Base-by-base conservation (phyloP, 2,888 invertebrate genomes). In the Lasioglossum lativentre region DNA sequence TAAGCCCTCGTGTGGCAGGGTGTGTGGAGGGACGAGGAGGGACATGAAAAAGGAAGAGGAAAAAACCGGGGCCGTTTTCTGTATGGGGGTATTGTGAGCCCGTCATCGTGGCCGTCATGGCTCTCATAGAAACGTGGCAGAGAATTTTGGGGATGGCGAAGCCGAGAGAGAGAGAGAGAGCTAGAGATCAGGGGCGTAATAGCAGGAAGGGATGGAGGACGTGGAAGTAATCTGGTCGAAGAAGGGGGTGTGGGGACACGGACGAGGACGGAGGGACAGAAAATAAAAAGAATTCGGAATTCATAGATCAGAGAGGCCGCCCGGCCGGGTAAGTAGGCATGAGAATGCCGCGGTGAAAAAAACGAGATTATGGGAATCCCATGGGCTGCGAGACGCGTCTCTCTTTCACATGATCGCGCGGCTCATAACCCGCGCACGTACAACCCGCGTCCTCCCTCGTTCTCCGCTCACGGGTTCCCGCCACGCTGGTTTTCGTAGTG, bases 31-130 rank as follows among this genome's bases (percentile, higher is more conserved):
- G 66, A 89, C 40, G 63, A 38, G 1, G n/a, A 45, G 27, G 42
- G 71, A 71, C 30, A 72, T 27, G 45, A 45, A 45, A 45, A 72
- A 42, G 72, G 52, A 34, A 42, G 89, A 91, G 84, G 84, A 66
- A 23, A 66, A 63, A 66, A 88, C 34, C 1, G 34, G 23, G 92
- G 91, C 90, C 90, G 92, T 92, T 92, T 93, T 93, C 90, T 93
- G 85, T 92, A 91, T 86, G 91, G 90, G 83, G 85, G 91, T 86
- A 94, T 94, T 94, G 94, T 94, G 90, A 80, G 82, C 85, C 90
- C 91, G 93, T 94, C 94, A 94, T 93, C 93, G 91, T 86, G 88
- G 90, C 66, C 92, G 92, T 94, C 93, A 93, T 76, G 90, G 88
- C 83, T 83, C 70, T 91, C 85, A 86, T 82, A 90, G 90, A 90